Base-by-base conservation (phyloP, 2,888 invertebrate genomes). In the Euspilapteryx auroguttella region DNA sequence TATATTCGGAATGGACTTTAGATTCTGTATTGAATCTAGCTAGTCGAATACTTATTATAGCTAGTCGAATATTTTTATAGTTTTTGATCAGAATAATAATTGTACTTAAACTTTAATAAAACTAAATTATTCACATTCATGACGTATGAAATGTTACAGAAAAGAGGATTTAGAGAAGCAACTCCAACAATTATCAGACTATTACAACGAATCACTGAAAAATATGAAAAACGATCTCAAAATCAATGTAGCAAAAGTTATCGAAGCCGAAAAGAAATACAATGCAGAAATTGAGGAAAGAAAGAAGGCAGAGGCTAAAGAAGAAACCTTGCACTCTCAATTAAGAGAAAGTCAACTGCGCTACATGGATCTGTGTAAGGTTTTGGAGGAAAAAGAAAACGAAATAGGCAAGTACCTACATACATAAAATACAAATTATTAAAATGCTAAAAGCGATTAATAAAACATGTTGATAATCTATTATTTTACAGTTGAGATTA, bases 151-250 rank as follows among this genome's bases (percentile, higher is more conserved):
- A n/a, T 25, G 12, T 28, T 29, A 35, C 32, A 75, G 75, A 34
- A 75, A 73, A 46, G 55, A 63, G 43, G 55, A 63, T 23, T 48
- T 75, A 4, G 64, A 64, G 36, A 58, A 47, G 21, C 50, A 52
- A 4, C 45, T 73, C 7, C 38, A 39, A 17, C 56, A 63, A 20
- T 38, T 66, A 23, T 57, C 61, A 1, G 37, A 44, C 9, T 39
- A 49, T 38, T 66, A 65, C 30, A 56, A 57, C 14, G 57, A 63
- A 40, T 55, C 64, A 2, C 32, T 69, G 5, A 34, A 39, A 29
- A 44, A 44, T 31, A 37, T 52, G 4, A 61, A 59, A 44, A 39
- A 42, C 14, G 66, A 69, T 37, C 44, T 61, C 28, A 49, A 48
- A 30, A 15, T 13, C 7, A 58, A 51, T 23, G 36, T 55, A 5